Evolutionary conservation across 2,113 vertebrate genomes (phyloP).

Genomic region (crab-eating macaque (Macaca fascicularis)): T2T-MFA8v1.1 NC_088379.1:103305501-103306000

Average conservation of each 20-base stretch:
- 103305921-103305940: slow-evolving; percentile 18
- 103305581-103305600: background rate
- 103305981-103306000: background rate
- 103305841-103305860: background rate
- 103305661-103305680: background rate
- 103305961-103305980: background rate
- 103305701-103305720: background rate
- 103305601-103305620: background rate
- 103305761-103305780: background rate
- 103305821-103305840: background rate
- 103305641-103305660: background rate
- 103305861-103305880: background rate
- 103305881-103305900: slow-evolving; percentile 1
- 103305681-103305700: background rate
- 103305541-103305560: background rate
- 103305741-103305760: background rate
- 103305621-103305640: background rate
- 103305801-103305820: background rate
- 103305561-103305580: background rate
- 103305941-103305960: background rate
- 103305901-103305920: background rate
- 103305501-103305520: background rate
- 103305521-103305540: background rate
- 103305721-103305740: background rate
- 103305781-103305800: background rate